Percentiles rank a stretch among this genome's conserved stretches.
These are phyloP conservation scores for Pandemis cinnamomeana DNA, from an alignment of 2,888 invertebrate species.

Conservation along the genomic window DNA sequence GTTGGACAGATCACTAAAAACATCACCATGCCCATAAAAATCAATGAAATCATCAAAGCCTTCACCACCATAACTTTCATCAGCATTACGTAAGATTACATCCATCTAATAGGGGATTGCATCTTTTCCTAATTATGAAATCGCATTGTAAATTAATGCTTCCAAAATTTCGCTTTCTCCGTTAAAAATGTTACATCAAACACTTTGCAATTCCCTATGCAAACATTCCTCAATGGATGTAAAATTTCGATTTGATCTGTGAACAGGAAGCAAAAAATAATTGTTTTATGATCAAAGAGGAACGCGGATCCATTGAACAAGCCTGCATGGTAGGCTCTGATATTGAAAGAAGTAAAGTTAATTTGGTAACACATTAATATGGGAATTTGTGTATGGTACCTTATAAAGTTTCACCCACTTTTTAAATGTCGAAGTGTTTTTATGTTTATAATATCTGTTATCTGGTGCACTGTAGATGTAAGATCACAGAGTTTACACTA, in stretches of 20 bases:
- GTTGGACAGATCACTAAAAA: conserved; percentile 54
- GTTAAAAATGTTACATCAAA: conserved; percentile 5
- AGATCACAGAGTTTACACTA: conserved; percentile 54
- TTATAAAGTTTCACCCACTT: conserved; percentile 84
- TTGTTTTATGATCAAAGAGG: conserved; percentile 31
- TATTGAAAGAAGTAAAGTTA: conserved; percentile 50
- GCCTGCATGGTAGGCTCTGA: conserved; percentile 74
- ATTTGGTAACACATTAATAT: conserved; percentile 62
- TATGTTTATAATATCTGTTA: conserved; percentile 64
- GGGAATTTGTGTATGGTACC: conserved; percentile 84
- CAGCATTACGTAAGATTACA: conserved; percentile 28
- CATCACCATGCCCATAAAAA: conserved; percentile 27
- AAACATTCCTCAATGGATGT: conserved; percentile 61
- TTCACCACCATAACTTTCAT: conserved; percentile 27
- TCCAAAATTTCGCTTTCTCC: background rate
- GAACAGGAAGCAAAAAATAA: conserved; percentile 5
- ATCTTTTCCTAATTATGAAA: conserved; percentile 32
- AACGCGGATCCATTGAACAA: conserved; percentile 59
- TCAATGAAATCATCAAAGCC: conserved; percentile 24
- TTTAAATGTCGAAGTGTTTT: conserved; percentile 64
- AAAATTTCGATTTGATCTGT: conserved; percentile 40
- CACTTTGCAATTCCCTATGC: conserved; percentile 56
- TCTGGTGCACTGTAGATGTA: conserved; percentile 70
- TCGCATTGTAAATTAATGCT: conserved; percentile 47
- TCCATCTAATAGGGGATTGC: conserved; percentile 44